Evolutionary conservation across 2,113 vertebrate genomes (phyloP).

Genomic region (Ardeotis arabs): DNA sequence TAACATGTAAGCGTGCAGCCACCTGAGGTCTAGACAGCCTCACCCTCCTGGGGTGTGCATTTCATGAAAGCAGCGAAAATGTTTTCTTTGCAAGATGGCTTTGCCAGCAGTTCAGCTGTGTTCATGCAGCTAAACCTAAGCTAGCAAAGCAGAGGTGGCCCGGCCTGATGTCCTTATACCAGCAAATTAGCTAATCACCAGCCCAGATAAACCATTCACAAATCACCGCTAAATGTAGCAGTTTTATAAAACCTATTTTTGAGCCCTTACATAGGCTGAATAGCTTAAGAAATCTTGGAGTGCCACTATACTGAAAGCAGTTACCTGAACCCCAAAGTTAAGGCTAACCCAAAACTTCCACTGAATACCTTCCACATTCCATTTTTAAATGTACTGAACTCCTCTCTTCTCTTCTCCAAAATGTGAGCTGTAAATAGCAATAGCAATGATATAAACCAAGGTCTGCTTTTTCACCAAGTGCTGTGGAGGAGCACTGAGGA

Average conservation of each 20-base stretch:
- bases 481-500: conserved; percentile 72
- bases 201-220: background rate
- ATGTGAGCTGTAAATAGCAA: background rate
- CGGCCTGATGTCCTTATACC: background rate
- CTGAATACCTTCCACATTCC: background rate
- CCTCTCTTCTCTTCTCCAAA: background rate
- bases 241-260: background rate
- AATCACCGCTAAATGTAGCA: background rate
- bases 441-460: conserved; percentile 28
- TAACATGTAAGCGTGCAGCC: background rate
- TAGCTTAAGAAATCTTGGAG: background rate
- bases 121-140: background rate
- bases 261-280: background rate
- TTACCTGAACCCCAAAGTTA: background rate
- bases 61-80: background rate
- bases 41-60: background rate
- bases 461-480: conserved; percentile 71
- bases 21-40: conserved; percentile 19
- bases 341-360: background rate
- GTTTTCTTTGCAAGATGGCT: background rate
- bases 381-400: background rate
- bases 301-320: background rate
- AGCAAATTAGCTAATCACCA: background rate
- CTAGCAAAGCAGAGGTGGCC: background rate
- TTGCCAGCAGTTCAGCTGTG: background rate